Conservation (phyloP, 2,113 vertebrate genomes). For the Porphyrio hochstetteri region DNA sequence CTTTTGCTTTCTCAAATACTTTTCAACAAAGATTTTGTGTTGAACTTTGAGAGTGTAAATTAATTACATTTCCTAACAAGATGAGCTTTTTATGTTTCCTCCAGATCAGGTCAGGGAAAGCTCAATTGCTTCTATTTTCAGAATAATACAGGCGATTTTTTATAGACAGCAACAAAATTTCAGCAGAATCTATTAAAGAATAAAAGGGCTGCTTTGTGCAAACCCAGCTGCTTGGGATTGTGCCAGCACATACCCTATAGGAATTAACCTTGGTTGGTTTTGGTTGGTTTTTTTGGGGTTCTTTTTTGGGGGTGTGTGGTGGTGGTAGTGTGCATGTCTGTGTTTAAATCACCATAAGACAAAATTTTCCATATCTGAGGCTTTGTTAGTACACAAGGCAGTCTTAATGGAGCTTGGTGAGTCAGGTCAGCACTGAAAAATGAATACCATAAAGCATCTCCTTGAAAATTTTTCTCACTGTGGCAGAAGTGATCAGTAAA, state of each 20-base stretch:
- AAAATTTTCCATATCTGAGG: slow-evolving; percentile 31
- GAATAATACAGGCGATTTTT: slow-evolving; percentile 22
- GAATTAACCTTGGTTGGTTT: not conserved
- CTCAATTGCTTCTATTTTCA: slow-evolving; percentile 46
- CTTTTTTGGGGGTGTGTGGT: not conserved
- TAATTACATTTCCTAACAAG: not conserved
- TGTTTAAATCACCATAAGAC: not conserved
- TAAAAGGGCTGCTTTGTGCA: slow-evolving; percentile 29
- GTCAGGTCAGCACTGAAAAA: slow-evolving; percentile 21
- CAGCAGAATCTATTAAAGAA: not conserved
- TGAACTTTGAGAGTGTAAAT: not conserved
- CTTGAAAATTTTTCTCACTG: not conserved
- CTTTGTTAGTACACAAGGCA: not conserved
- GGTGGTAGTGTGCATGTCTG: no score
- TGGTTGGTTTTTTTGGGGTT: no score
- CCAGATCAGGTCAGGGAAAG: slow-evolving; percentile 7
- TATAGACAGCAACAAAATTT: not conserved
- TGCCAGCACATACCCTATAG: not conserved
- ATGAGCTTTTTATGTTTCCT: not conserved
- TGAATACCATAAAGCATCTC: not conserved
- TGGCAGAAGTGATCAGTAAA: not conserved
- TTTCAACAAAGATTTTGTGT: not conserved
- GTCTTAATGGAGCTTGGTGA: not conserved
- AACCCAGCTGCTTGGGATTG: slow-evolving; percentile 28
- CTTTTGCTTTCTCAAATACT: not conserved